phyloP scores from a whole-genome alignment of 35 echinoderm and acorn worm genomes.

The Ophioderma brevispina region DNA sequence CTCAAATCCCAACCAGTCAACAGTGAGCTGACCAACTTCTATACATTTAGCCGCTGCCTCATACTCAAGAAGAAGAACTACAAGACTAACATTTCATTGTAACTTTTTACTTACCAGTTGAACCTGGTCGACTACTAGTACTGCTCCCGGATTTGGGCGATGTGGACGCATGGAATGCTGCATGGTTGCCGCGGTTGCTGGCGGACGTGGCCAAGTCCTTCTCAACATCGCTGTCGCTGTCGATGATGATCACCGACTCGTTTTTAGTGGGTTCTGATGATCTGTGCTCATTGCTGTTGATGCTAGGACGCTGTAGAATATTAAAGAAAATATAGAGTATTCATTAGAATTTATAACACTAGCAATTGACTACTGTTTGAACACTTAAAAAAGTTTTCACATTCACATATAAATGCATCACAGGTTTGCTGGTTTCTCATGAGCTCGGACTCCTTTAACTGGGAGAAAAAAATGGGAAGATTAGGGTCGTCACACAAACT shows the following conservation, averaged over 20 bases:
- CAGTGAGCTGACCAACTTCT: too few relatives aligned
- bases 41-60: too few relatives aligned
- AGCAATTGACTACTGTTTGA: background rate
- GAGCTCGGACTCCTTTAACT: too few relatives aligned
- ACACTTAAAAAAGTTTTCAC: background rate
- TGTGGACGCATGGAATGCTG: constrained; percentile 20
- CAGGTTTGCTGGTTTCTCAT: too few relatives aligned
- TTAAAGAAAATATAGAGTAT: too few relatives aligned
- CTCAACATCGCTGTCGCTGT: constrained; percentile 95
- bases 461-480: too few relatives aligned
- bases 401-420: too few relatives aligned
- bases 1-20: too few relatives aligned
- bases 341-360: too few relatives aligned
- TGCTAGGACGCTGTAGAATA: constrained; percentile 33
- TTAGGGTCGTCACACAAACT: too few relatives aligned
- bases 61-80: too few relatives aligned
- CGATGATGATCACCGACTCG: constrained; percentile 89
- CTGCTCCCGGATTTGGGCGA: constrained; percentile 33
- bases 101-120: constrained; percentile 50
- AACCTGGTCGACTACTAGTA: constrained; percentile 49
- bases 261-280: constrained; percentile 32
- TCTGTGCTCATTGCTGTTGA: constrained; percentile 42
- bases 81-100: too few relatives aligned
- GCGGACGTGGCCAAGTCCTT: constrained; percentile 36
- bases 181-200: constrained; percentile 43